phyloP scores from a whole-genome alignment of 2,888 invertebrate genomes.

The Junonia oenone region DNA sequence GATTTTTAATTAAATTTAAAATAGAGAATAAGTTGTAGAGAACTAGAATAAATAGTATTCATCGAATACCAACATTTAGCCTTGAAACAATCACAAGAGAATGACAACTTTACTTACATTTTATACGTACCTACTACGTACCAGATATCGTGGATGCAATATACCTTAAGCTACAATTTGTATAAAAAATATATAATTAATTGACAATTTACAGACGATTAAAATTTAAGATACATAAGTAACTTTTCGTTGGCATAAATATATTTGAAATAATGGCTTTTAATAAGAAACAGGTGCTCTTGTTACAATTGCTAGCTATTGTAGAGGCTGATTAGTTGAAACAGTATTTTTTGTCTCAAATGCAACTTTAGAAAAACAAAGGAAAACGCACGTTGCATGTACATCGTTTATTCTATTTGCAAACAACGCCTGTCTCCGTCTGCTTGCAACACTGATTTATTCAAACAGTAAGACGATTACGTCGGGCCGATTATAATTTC shows the following conservation, averaged over 20 bases:
- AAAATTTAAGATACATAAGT: too few species aligned
- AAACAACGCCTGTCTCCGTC: constrained; percentile 43
- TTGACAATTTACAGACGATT: too few species aligned
- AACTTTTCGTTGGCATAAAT: too few species aligned
- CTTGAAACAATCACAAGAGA: neutral
- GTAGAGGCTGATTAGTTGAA: neutral
- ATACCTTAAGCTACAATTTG: too few species aligned
- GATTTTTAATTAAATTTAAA: neutral
- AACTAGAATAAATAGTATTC: neutral
- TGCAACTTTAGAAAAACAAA: constrained; percentile 32
- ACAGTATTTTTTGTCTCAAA: neutral
- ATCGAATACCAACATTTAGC: neutral
- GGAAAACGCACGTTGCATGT: constrained; percentile 32
- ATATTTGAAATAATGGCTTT: too few species aligned
- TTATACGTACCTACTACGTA: neutral
- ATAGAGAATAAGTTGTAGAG: neutral
- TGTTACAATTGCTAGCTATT: too few species aligned
- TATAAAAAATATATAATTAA: too few species aligned
- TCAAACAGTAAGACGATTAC: constrained; percentile 61
- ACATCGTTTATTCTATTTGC: constrained; percentile 52
- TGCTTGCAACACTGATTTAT: constrained; percentile 61
- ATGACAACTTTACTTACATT: neutral
- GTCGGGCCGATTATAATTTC: constrained; percentile 40
- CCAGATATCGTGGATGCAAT: too few species aligned
- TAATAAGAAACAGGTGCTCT: too few species aligned